Evolutionary conservation across 2,113 vertebrate genomes (phyloP).

Genomic region (Apteryx mantelli): DNA sequence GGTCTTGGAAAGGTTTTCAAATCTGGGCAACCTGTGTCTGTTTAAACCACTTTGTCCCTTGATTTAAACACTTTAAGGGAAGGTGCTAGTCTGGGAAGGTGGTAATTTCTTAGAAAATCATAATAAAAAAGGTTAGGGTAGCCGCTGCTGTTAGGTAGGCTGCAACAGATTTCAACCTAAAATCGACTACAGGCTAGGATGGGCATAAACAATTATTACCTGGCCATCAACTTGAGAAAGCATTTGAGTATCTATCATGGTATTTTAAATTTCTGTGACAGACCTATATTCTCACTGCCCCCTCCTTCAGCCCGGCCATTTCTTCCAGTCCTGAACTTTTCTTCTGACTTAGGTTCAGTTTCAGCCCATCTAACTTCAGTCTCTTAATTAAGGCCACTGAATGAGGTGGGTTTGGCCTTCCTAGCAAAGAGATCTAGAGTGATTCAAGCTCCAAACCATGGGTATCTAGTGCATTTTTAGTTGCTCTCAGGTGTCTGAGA

Average conservation of each 20-base stretch:
- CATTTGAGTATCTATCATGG: accelerated
- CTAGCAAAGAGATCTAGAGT: background rate
- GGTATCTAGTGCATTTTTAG: background rate
- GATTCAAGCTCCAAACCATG: background rate
- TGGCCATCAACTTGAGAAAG: background rate
- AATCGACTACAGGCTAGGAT: background rate
- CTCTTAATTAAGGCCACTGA: background rate
- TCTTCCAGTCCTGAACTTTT: background rate
- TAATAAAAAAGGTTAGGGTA: background rate
- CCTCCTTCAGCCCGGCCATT: accelerated
- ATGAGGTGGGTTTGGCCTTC: background rate
- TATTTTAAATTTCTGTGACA: background rate
- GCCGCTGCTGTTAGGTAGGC: background rate
- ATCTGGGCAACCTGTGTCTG: background rate
- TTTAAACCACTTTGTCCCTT: background rate
- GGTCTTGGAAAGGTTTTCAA: background rate
- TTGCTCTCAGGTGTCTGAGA: background rate
- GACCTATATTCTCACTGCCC: background rate
- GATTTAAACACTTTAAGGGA: background rate
- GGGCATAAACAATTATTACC: accelerated
- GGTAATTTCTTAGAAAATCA: background rate
- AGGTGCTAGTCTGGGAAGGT: accelerated
- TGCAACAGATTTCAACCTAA: background rate
- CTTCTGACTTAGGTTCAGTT: background rate
- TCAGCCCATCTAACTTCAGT: background rate